A percentile compares a stretch with the other conserved stretches of the same genome.
Conservation (phyloP, 2,113 vertebrate species). For the Rhabdornis inornatus region DNA sequence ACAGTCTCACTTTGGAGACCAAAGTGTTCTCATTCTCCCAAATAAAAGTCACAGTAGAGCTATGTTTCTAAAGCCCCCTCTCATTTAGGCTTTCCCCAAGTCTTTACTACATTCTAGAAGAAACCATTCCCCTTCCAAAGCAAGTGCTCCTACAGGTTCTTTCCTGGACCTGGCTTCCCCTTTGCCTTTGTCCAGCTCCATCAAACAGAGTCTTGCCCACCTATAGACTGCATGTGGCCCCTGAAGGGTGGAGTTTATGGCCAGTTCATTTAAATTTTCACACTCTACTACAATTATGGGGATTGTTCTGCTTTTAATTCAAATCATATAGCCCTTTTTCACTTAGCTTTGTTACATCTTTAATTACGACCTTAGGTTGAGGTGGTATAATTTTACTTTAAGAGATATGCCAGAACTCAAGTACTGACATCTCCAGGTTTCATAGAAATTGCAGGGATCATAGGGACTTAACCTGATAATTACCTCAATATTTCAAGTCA, state of each 20-base stretch:
- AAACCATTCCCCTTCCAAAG: background rate
- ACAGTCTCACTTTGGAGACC: background rate
- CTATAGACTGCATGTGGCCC: accelerated
- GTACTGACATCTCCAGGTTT: slow-evolving; percentile 66
- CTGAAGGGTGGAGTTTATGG: background rate
- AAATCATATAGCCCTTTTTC: slow-evolving; percentile 43
- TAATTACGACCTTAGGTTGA: slow-evolving; percentile 74
- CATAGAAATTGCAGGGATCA: slow-evolving; percentile 78
- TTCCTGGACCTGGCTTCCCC: background rate
- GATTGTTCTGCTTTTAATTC: background rate
- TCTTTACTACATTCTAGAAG: background rate
- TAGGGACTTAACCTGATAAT: slow-evolving; percentile 76
- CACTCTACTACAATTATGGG: background rate
- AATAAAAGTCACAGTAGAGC: background rate
- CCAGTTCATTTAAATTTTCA: background rate
- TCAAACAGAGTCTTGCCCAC: background rate
- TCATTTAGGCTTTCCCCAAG: background rate
- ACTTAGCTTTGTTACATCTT: slow-evolving; percentile 71
- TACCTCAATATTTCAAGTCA: slow-evolving; percentile 76
- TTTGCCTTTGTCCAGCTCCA: background rate
- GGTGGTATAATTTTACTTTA: slow-evolving; percentile 72
- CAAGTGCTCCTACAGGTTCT: background rate
- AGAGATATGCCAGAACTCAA: slow-evolving; percentile 66
- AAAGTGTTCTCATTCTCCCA: accelerated
- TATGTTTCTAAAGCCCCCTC: background rate